These are phyloP conservation scores for Brachionus sp. DNA, from an alignment of 1,140 invertebrate species.

Conservation along the genomic window DNA sequence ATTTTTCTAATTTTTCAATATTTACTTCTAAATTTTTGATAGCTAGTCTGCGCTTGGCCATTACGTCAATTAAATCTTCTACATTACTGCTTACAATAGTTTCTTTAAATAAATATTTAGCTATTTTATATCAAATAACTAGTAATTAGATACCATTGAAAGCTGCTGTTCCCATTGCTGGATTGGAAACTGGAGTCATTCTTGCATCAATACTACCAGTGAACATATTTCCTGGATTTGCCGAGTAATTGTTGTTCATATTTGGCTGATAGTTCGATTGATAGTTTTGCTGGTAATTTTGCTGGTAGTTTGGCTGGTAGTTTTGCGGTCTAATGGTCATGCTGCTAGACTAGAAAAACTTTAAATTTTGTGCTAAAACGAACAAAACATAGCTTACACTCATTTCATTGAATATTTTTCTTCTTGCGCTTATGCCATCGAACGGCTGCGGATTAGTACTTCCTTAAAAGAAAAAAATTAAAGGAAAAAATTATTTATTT, in stretches of 20 bases:
- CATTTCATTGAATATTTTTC: constrained; percentile 41
- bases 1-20: not conserved
- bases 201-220: not conserved
- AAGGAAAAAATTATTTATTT: not conserved
- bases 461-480: not conserved
- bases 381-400: not conserved
- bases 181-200: not conserved
- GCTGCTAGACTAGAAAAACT: not conserved
- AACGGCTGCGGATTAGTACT: not conserved
- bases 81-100: constrained; percentile 22
- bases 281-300: not conserved
- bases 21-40: constrained; percentile 37
- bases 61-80: constrained; percentile 29
- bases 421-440: constrained; percentile 16
- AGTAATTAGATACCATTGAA: constrained; percentile 11
- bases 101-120: not conserved
- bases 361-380: not conserved
- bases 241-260: not conserved
- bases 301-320: not conserved
- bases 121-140: not conserved
- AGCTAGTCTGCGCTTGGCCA: constrained; percentile 29
- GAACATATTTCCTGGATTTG: not conserved
- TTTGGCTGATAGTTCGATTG: not conserved
- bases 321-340: not conserved
- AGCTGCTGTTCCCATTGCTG: not conserved